Evolutionary conservation across 2,113 vertebrate genomes (phyloP).

Genomic region (Eulemur macaco): DNA sequence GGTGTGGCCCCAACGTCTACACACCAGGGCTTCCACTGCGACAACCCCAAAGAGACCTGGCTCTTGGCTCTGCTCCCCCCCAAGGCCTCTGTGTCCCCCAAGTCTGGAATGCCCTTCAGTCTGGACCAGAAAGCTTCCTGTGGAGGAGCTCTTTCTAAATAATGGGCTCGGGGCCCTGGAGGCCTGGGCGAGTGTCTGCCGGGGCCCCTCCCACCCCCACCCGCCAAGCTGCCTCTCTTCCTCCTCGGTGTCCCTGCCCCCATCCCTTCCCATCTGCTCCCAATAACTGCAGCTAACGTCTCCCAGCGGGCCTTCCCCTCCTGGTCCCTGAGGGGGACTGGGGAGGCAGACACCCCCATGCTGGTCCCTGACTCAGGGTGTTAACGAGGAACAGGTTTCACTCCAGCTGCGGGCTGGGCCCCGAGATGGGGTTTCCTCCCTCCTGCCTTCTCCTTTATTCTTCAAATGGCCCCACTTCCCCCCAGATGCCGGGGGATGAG

Average conservation of each 20-base stretch:
- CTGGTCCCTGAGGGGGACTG: background rate
- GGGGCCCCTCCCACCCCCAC: background rate
- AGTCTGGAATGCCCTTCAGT: background rate
- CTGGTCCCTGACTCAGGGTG: slow-evolving; percentile 47
- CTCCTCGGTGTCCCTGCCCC: background rate
- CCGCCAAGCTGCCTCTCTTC: background rate
- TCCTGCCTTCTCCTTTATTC: slow-evolving; percentile 60
- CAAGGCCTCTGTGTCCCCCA: background rate
- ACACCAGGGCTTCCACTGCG: background rate
- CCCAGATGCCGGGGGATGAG: slow-evolving; percentile 46
- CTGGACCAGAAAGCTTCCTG: background rate
- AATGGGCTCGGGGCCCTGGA: background rate
- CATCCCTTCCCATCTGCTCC: slow-evolving; percentile 64
- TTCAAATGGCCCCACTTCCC: slow-evolving; percentile 73
- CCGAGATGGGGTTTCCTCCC: slow-evolving; percentile 56
- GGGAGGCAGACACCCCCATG: background rate
- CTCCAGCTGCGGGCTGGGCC: slow-evolving; percentile 61
- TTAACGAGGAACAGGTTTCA: slow-evolving; percentile 57
- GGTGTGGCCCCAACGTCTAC: background rate
- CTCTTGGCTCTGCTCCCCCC: background rate
- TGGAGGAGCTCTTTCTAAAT: background rate
- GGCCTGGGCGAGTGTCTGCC: background rate
- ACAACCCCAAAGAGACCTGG: background rate
- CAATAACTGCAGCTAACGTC: slow-evolving; percentile 26
- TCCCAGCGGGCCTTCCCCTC: slow-evolving; percentile 57